Conservation (phyloP, 1,140 invertebrate genomes). For the Diabrotica undecimpunctata region DNA sequence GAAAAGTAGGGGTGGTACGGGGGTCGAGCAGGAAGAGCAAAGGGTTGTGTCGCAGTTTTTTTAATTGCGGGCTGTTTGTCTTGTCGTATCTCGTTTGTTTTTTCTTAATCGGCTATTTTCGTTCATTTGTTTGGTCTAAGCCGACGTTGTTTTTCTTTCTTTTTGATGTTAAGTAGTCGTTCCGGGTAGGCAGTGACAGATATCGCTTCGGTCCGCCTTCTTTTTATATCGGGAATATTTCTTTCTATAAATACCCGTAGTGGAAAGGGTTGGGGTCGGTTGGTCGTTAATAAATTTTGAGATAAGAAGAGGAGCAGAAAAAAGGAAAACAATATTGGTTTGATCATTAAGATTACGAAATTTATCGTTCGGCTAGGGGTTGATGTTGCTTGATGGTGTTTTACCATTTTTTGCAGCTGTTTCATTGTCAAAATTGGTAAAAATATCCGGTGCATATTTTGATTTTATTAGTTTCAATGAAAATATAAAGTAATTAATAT, state of each 20-base stretch:
- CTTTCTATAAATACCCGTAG: slow-evolving; percentile 10
- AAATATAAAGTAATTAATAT: no score
- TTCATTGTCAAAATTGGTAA: no score
- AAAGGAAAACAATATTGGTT: no score
- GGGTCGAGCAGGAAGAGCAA: slow-evolving; percentile 6
- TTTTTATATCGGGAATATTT: slow-evolving; percentile 17
- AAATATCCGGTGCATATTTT: no score
- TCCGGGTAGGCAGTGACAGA: slow-evolving; percentile 16
- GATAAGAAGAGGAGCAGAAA: no score
- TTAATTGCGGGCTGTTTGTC: slow-evolving; percentile 21
- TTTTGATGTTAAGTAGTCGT: slow-evolving; percentile 21
- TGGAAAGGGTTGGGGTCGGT: slow-evolving; percentile 2
- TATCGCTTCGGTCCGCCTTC: slow-evolving; percentile 8
- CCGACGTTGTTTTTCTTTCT: slow-evolving; percentile 16
- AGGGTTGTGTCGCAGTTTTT: slow-evolving; percentile 19
- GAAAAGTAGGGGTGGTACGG: no score
- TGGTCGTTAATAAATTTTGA: no score
- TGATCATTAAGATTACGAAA: no score
- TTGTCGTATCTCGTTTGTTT: slow-evolving; percentile 23
- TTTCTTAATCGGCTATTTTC: slow-evolving; percentile 21
- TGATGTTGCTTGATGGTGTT: no score
- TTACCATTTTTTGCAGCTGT: no score
- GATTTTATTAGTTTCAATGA: no score
- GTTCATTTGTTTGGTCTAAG: slow-evolving; percentile 21
- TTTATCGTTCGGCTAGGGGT: no score